These are phyloP conservation scores for Rhinogobius similis DNA, from an alignment of 2,113 vertebrate species.

Conservation along the genomic window DNA sequence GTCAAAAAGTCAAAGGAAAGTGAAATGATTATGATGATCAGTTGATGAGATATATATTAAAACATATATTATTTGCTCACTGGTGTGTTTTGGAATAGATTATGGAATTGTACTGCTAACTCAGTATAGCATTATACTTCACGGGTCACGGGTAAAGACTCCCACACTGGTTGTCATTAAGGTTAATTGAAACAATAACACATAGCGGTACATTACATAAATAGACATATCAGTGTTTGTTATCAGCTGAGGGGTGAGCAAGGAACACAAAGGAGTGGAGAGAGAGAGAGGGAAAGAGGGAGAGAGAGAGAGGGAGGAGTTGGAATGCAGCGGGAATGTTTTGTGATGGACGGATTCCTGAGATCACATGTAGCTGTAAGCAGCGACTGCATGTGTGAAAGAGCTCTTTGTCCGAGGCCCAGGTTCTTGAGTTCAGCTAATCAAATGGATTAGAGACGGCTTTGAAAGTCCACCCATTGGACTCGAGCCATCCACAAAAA, in stretches of 20 bases:
- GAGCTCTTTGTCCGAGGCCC: conserved; percentile 73
- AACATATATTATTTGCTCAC: no score
- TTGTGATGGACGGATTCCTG: conserved; percentile 72
- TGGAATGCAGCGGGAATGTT: conserved; percentile 58
- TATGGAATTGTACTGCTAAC: no score
- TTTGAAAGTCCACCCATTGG: conserved; percentile 70
- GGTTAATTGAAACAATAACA: not conserved
- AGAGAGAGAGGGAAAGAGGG: no score
- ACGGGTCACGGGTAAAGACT: no score
- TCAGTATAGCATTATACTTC: no score
- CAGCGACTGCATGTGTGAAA: conserved; percentile 71
- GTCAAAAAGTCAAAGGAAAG: no score
- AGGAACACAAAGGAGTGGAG: conserved; percentile 38
- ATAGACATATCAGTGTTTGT: conserved; percentile 13
- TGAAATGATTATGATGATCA: no score
- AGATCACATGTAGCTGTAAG: conserved; percentile 73
- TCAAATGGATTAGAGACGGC: conserved; percentile 78
- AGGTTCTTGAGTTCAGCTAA: conserved; percentile 74
- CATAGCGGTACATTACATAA: conserved; percentile 5
- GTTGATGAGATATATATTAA: no score
- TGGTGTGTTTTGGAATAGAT: no score
- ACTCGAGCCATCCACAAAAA: conserved; percentile 64
- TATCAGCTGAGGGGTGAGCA: conserved; percentile 33
- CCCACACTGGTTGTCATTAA: no score
- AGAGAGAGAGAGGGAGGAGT: conserved; percentile 23